These are phyloP conservation scores for Conistra vaccinii DNA, from an alignment of 2,888 invertebrate genomes.

Conservation along the genomic window DNA sequence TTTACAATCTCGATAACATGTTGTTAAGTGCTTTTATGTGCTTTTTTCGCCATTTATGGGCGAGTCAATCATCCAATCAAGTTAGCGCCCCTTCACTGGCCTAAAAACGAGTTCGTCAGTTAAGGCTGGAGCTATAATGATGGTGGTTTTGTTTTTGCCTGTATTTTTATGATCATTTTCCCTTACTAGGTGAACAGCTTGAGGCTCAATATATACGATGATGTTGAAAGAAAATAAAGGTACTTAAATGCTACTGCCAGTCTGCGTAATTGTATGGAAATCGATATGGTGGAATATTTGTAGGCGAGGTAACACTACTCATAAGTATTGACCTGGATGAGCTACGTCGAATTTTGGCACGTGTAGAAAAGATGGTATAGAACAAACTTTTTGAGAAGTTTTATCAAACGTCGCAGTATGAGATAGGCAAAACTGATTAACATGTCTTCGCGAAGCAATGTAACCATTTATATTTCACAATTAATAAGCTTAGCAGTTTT, in stretches of 20 bases:
- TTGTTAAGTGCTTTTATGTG: conserved; percentile 72
- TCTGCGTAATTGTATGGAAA: conserved; percentile 24
- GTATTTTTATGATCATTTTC: conserved; percentile 29
- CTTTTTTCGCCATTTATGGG: conserved; percentile 75
- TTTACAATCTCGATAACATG: conserved; percentile 81
- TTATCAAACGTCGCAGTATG: background rate
- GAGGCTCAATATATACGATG: conserved; percentile 18
- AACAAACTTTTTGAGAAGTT: background rate
- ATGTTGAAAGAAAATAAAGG: conserved; percentile 40
- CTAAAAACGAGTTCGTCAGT: conserved; percentile 65
- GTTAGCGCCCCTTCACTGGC: conserved; percentile 72
- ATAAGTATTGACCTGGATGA: background rate
- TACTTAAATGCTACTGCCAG: conserved; percentile 44
- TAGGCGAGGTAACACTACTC: background rate
- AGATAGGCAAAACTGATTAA: conserved; percentile 15
- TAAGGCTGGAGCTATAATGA: conserved; percentile 49
- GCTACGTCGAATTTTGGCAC: background rate
- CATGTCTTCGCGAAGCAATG: background rate
- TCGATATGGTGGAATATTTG: conserved; percentile 1
- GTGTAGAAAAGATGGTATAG: background rate
- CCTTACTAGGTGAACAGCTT: conserved; percentile 51
- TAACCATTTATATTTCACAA: background rate
- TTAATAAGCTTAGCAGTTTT: background rate
- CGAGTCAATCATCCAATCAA: conserved; percentile 88
- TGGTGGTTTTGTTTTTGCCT: conserved; percentile 18